Conservation (phyloP, 2,888 invertebrate species). For the Campopleginae sp. region DNA sequence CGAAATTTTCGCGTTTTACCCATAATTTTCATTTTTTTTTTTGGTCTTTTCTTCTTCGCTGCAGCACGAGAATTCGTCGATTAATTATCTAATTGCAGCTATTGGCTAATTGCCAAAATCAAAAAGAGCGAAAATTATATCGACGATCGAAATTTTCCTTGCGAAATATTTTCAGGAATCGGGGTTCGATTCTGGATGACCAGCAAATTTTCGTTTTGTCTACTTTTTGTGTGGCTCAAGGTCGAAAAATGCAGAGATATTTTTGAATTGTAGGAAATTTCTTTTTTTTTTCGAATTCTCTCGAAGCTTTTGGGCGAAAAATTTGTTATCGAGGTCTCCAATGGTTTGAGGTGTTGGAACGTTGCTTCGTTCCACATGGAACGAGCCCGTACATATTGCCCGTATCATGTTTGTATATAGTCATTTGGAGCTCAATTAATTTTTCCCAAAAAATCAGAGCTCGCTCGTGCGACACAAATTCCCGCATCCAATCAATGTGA, state of each 20-base stretch:
- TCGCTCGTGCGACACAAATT: constrained; percentile 59
- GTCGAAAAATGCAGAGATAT: background rate
- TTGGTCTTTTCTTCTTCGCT: background rate
- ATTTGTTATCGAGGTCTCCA: background rate
- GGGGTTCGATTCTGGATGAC: background rate
- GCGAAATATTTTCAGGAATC: background rate
- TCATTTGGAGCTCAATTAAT: constrained; percentile 63
- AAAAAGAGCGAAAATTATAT: background rate
- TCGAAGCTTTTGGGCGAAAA: background rate
- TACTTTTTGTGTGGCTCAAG: background rate
- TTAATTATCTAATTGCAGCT: background rate
- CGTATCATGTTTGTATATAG: background rate
- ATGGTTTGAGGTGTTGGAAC: background rate
- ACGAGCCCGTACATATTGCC: background rate
- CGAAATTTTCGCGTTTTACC: no score
- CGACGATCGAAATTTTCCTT: background rate
- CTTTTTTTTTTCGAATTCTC: background rate
- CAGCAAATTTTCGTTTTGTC: background rate
- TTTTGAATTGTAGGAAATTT: background rate
- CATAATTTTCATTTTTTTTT: background rate
- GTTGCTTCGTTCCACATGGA: constrained; percentile 22
- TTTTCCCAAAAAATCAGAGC: constrained; percentile 64
- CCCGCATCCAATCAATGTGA: constrained; percentile 49
- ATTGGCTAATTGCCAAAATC: background rate
- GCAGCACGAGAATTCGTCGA: background rate